phyloP scores from a whole-genome alignment of 2,888 invertebrate genomes.

The Cybosia mesomella region DNA sequence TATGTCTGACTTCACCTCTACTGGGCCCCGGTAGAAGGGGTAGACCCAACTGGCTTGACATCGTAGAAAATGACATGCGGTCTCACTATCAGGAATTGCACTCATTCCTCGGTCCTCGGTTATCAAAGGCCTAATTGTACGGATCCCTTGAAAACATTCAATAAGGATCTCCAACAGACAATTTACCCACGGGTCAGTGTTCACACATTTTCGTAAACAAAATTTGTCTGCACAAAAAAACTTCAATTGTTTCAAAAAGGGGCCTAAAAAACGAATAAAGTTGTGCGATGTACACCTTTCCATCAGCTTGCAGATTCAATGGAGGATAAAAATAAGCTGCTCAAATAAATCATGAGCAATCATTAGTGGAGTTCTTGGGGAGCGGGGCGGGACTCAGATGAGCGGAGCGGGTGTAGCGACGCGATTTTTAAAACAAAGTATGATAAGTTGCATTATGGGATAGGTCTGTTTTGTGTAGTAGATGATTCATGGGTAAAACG shows the following conservation, averaged over 20 bases:
- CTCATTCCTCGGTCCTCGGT: too few relatives aligned
- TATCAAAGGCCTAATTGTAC: too few relatives aligned
- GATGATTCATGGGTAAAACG: too few relatives aligned
- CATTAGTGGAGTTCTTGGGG: slow-evolving; percentile 73
- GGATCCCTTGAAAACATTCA: neutral
- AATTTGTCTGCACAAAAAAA: slow-evolving; percentile 12
- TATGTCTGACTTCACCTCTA: too few relatives aligned
- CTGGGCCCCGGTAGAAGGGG: too few relatives aligned
- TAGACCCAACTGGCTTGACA: too few relatives aligned
- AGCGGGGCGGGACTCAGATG: slow-evolving; percentile 11
- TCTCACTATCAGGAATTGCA: too few relatives aligned
- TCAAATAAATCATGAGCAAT: slow-evolving; percentile 83
- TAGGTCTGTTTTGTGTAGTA: neutral
- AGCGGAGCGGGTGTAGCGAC: slow-evolving; percentile 42
- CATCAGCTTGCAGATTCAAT: slow-evolving; percentile 64
- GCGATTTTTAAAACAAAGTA: neutral
- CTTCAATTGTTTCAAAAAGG: slow-evolving; percentile 5
- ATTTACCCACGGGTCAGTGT: neutral
- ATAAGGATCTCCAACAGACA: neutral
- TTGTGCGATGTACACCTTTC: slow-evolving; percentile 60
- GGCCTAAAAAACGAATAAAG: slow-evolving; percentile 17
- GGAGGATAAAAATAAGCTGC: slow-evolving; percentile 76
- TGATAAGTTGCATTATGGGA: neutral
- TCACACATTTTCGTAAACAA: slow-evolving; percentile 13
- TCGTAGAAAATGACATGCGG: too few relatives aligned